Evolutionary conservation across 2,888 invertebrate genomes (phyloP), one percentile per base, ranked within the genome.

Genomic region (Melinaea marsaeus): DNA sequence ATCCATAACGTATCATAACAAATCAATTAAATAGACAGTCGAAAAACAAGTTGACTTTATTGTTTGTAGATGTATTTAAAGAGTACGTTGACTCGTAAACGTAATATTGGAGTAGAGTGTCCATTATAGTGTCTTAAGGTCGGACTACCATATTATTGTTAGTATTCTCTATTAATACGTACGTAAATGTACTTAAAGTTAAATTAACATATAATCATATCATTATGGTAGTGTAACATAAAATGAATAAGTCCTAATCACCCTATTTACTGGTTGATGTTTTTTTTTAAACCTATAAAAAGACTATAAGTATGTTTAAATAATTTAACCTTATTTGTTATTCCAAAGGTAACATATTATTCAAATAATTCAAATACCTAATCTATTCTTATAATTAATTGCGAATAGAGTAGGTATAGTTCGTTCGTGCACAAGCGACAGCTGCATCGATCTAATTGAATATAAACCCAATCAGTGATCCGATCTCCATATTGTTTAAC

Each of bases 1-100:
- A 11, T 42, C 42, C 9, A 9, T 57, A 60, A 60, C 34, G 35
- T 33, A 34, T 34, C 58, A 47, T 55, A 58, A 62, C 56, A 58
- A 51, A 62, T 54, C 64, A 60, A 64, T 59, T 55, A 62, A 64
- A 55, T 34, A 58, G 45, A 35, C 13, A 35, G 55, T 57, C 63
- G 51, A 32, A 61, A 45, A 57, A 59, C 34, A 60, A 48, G 55
- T 63, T 63, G 66, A 63, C 34, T 60, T 22, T 57, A 57, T 42
- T 37, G 11, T 42, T 42, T 42, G 58, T 42, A 56, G 63, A 45
- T 58, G 63, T 62, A 61, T 56, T 64, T 58, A 55, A 64, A 57
- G 61, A 61, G 68, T 66, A 66, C 68, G 42, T 66, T 64, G 66
- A 64, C 68, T 62, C 61, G 59, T 55, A 61, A 62, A 58, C 58